phyloP scores from a whole-genome alignment of 2,888 invertebrate species.

The Temnothorax rugatulus region DNA sequence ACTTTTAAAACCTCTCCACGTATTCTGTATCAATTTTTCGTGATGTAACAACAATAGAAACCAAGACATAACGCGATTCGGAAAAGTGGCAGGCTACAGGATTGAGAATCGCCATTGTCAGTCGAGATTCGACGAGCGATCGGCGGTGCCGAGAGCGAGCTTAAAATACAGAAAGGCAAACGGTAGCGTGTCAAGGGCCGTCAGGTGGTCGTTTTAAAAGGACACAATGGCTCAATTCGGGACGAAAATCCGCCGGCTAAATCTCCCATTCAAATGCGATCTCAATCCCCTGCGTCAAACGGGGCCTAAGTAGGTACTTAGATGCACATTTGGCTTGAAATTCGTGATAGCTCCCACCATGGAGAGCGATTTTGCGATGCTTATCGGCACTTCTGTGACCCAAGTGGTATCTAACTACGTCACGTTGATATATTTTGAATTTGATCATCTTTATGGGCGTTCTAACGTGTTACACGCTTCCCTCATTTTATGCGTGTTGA shows the following conservation, averaged over 20 bases:
- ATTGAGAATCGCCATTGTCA: slow-evolving; percentile 9
- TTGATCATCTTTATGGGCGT: slow-evolving; percentile 59
- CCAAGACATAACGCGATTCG: background rate
- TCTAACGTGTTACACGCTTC: slow-evolving; percentile 47
- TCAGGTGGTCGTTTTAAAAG: slow-evolving; percentile 83
- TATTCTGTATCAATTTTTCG: background rate
- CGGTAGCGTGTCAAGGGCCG: slow-evolving; percentile 78
- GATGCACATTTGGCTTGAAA: slow-evolving; percentile 85
- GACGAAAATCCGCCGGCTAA: slow-evolving; percentile 83
- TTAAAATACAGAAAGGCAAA: slow-evolving; percentile 79
- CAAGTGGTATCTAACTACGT: slow-evolving; percentile 63
- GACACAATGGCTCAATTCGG: slow-evolving; percentile 84
- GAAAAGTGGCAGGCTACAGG: background rate
- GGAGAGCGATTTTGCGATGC: slow-evolving; percentile 62
- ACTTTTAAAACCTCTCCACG: background rate
- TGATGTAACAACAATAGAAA: background rate
- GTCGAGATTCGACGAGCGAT: slow-evolving; percentile 21
- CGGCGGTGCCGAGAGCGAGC: slow-evolving; percentile 47
- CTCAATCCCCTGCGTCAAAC: slow-evolving; percentile 81
- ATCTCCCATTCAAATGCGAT: slow-evolving; percentile 85
- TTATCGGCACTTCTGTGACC: slow-evolving; percentile 67
- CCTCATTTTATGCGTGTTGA: background rate
- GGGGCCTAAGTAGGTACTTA: slow-evolving; percentile 85
- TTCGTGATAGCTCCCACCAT: slow-evolving; percentile 60
- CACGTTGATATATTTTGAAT: slow-evolving; percentile 69